phyloP scores from a whole-genome alignment of 2,888 invertebrate species.

The Stegophylla sp. region DNA sequence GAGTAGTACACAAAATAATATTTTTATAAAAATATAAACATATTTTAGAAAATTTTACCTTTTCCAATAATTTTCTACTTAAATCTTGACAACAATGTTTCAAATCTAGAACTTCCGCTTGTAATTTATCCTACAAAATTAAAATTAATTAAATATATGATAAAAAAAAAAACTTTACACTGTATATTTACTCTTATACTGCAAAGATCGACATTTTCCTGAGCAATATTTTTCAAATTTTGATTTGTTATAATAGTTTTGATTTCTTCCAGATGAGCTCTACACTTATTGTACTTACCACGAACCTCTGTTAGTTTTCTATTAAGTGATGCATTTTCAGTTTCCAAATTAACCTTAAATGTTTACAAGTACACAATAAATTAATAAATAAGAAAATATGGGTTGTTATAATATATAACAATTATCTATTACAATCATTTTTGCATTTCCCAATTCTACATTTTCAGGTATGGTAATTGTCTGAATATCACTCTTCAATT shows the following conservation, averaged over 20 bases:
- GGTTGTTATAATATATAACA: neutral
- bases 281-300: constrained; percentile 48
- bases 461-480: constrained; percentile 23
- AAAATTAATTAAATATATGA: neutral
- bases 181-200: constrained; percentile 27
- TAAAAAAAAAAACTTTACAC: neutral
- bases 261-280: constrained; percentile 36
- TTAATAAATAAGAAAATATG: constrained; percentile 1
- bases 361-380: neutral
- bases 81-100: constrained; percentile 20
- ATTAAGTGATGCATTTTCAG: constrained; percentile 30
- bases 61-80: constrained; percentile 33
- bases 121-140: constrained; percentile 33
- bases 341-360: constrained; percentile 41
- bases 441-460: constrained; percentile 15
- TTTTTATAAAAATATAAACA: neutral
- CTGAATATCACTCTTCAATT: constrained; percentile 38
- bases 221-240: constrained; percentile 34
- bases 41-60: constrained; percentile 15
- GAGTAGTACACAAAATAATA: neutral
- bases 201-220: constrained; percentile 36
- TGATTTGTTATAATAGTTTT: constrained; percentile 31
- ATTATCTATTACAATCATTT: constrained; percentile 43
- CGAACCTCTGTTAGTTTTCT: constrained; percentile 28
- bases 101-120: constrained; percentile 30